Percentiles rank a stretch among this genome's conserved stretches.
These are phyloP conservation scores for Vesta saturnalis DNA, from an alignment of 2,888 invertebrate species.

Conservation along the genomic window DNA sequence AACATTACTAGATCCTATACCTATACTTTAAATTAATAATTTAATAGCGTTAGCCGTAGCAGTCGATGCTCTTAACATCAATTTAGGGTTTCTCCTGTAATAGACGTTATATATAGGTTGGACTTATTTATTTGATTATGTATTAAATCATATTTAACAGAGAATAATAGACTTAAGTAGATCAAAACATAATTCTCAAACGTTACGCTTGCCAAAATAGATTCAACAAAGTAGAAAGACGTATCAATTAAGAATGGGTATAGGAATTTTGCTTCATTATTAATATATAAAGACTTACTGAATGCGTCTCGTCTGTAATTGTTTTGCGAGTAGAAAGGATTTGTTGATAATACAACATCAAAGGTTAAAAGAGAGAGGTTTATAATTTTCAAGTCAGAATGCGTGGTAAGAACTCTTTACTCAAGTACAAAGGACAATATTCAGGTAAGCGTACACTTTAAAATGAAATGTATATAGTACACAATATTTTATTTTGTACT, in stretches of 20 bases:
- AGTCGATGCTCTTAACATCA: too few species aligned
- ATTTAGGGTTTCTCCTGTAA: too few species aligned
- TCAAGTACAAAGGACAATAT: slow-evolving; percentile 6
- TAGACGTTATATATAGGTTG: too few species aligned
- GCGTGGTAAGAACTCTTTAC: slow-evolving; percentile 29
- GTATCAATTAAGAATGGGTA: slow-evolving; percentile 20
- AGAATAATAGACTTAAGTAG: too few species aligned
- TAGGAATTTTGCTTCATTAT: slow-evolving; percentile 24
- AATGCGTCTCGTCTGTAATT: slow-evolving; percentile 35
- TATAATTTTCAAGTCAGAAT: slow-evolving; percentile 30
- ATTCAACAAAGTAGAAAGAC: slow-evolving; percentile 20
- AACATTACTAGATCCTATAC: too few species aligned
- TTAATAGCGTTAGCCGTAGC: too few species aligned
- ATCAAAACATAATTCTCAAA: too few species aligned
- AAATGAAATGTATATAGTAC: background rate
- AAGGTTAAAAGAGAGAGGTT: slow-evolving; percentile 25
- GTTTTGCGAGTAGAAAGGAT: slow-evolving; percentile 34
- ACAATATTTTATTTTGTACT: too few species aligned
- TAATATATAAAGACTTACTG: slow-evolving; percentile 33
- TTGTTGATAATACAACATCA: slow-evolving; percentile 21
- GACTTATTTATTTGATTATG: too few species aligned
- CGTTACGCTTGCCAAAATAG: too few species aligned
- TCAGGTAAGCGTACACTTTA: background rate
- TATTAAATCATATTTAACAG: too few species aligned
- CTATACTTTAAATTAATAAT: too few species aligned